These are phyloP conservation scores for Pluvianellus socialis DNA, from an alignment of 2,113 vertebrate species.

Conservation along the genomic window DNA sequence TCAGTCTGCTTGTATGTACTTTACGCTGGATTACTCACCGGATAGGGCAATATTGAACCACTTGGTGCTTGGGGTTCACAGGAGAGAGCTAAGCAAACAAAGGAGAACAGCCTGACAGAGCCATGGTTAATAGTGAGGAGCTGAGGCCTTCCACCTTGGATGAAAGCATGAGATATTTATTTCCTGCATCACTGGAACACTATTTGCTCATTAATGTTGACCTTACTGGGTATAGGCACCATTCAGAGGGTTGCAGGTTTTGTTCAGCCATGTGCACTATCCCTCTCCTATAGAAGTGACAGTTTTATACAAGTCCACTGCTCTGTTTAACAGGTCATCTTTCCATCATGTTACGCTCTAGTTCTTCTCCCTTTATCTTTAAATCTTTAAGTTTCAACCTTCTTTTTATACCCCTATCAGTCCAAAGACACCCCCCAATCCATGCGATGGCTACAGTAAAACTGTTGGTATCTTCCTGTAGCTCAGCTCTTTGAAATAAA, in stretches of 20 bases:
- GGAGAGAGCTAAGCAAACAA: constrained; percentile 38
- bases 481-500: background rate
- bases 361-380: constrained; percentile 22
- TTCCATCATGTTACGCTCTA: background rate
- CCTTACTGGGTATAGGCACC: background rate
- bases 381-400: constrained; percentile 2
- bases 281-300: background rate
- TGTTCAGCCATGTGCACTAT: constrained; percentile 17
- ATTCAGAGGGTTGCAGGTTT: background rate
- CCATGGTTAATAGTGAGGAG: background rate
- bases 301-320: constrained; percentile 33
- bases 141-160: background rate
- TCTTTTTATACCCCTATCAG: background rate
- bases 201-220: constrained; percentile 56
- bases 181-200: constrained; percentile 32
- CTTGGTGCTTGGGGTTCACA: constrained; percentile 6
- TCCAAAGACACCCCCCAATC: background rate
- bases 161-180: constrained; percentile 36
- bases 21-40: constrained; percentile 26
- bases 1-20: constrained; percentile 36
- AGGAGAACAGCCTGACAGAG: background rate
- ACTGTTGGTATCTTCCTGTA: background rate
- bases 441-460: background rate
- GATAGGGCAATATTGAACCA: constrained; percentile 49
- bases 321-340: constrained; percentile 51